Evolutionary conservation across 1,140 invertebrate genomes (phyloP).

Genomic region (Pseudomyrmex dendroicus): DNA sequence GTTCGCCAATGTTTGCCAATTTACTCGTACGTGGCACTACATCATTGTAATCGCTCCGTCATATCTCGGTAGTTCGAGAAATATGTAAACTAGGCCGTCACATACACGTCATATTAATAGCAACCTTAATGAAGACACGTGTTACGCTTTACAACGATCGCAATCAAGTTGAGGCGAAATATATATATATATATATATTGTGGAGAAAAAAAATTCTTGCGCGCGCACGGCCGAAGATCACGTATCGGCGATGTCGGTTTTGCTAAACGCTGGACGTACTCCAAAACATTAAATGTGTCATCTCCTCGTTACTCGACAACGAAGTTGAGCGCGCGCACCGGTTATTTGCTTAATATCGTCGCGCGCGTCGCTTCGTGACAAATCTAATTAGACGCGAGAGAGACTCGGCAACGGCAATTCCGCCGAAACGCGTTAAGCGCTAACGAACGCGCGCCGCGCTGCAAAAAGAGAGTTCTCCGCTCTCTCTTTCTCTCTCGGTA

Average conservation of each 20-base stretch:
- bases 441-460: neutral
- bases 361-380: slow-evolving; percentile 47
- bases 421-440: slow-evolving; percentile 9
- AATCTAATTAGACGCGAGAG: slow-evolving; percentile 47
- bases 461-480: neutral
- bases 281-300: slow-evolving; percentile 53
- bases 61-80: slow-evolving; percentile 15
- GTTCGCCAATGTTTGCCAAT: slow-evolving; percentile 1
- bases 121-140: slow-evolving; percentile 1
- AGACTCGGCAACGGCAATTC: slow-evolving; percentile 21
- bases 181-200: neutral
- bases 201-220: neutral
- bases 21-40: neutral
- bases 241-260: slow-evolving; percentile 23
- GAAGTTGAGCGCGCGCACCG: neutral
- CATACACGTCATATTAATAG: slow-evolving; percentile 27
- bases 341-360: slow-evolving; percentile 54
- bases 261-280: slow-evolving; percentile 20
- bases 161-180: neutral
- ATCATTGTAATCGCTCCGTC: neutral
- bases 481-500: neutral
- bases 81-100: neutral
- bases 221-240: neutral
- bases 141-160: slow-evolving; percentile 1
- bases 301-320: slow-evolving; percentile 53